Percentiles rank a stretch among this genome's conserved stretches.
Conservation (phyloP, 2,888 invertebrate species). For the Teinopalpus imperialis region DNA sequence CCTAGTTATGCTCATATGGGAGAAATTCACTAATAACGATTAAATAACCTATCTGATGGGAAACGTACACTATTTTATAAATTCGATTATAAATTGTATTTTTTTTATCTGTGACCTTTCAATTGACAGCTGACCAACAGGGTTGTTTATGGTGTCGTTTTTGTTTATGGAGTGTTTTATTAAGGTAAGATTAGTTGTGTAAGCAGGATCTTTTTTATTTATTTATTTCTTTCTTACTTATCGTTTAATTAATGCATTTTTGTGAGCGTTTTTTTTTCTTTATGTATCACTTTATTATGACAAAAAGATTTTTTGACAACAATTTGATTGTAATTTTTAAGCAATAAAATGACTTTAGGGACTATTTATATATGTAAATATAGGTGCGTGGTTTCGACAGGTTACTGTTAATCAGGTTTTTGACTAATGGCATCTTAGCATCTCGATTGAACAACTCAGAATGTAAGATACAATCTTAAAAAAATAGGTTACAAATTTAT, state of each 20-base stretch:
- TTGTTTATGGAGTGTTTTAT: constrained; percentile 42
- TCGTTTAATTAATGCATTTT: constrained; percentile 43
- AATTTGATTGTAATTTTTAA: constrained; percentile 8
- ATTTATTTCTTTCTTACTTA: constrained; percentile 39
- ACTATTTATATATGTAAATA: constrained; percentile 14
- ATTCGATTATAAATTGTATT: constrained; percentile 15
- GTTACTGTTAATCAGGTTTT: constrained; percentile 23
- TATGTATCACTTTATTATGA: constrained; percentile 26
- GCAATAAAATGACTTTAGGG: not conserved
- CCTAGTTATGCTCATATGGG: constrained; percentile 98
- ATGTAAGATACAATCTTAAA: not conserved
- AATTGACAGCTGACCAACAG: constrained; percentile 43
- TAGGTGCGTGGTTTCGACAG: constrained; percentile 15
- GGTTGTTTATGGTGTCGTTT: constrained; percentile 37
- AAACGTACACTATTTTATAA: constrained; percentile 52
- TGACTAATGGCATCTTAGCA: constrained; percentile 2
- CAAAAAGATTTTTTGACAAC: constrained; percentile 14
- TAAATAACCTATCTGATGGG: constrained; percentile 70
- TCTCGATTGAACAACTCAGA: not conserved
- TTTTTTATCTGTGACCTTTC: constrained; percentile 27
- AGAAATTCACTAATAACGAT: constrained; percentile 90
- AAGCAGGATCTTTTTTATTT: constrained; percentile 40
- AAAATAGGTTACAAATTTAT: not conserved
- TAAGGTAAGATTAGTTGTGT: constrained; percentile 55
- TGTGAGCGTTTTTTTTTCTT: constrained; percentile 31